These are phyloP conservation scores for Lophochroa leadbeateri DNA, from an alignment of 2,113 vertebrate species.

Conservation along the genomic window DNA sequence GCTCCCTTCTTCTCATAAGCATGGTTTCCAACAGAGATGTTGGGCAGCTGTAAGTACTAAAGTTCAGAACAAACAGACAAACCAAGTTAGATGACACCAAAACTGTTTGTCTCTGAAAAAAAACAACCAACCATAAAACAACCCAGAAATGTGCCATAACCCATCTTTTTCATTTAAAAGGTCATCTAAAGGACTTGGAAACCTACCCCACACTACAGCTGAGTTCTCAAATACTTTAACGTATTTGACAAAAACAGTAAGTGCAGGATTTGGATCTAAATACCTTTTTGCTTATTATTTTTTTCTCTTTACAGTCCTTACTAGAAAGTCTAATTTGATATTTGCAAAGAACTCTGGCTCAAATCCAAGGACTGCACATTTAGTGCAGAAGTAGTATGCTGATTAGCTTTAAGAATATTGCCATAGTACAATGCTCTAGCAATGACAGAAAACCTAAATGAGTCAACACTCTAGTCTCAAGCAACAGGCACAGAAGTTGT, in stretches of 20 bases:
- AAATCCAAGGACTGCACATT: not conserved
- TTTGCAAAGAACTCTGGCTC: not conserved
- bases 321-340: not conserved
- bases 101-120: not conserved
- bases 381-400: not conserved
- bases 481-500: not conserved
- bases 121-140: not conserved
- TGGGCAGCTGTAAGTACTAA: slow-evolving; percentile 85
- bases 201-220: not conserved
- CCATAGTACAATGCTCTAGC: not conserved
- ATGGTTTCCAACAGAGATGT: slow-evolving; percentile 86
- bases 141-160: not conserved
- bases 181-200: not conserved
- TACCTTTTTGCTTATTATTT: not conserved
- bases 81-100: not conserved
- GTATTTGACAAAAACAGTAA: not conserved
- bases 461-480: not conserved
- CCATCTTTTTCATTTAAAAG: not conserved
- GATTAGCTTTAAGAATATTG: not conserved
- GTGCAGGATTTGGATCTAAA: not conserved
- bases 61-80: slow-evolving; percentile 20
- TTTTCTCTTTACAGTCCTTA: not conserved
- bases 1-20: slow-evolving; percentile 80
- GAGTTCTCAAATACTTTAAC: not conserved
- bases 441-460: not conserved